Evolutionary conservation across 2,888 invertebrate genomes (phyloP).

Genomic region (Xestia xanthographa): DNA sequence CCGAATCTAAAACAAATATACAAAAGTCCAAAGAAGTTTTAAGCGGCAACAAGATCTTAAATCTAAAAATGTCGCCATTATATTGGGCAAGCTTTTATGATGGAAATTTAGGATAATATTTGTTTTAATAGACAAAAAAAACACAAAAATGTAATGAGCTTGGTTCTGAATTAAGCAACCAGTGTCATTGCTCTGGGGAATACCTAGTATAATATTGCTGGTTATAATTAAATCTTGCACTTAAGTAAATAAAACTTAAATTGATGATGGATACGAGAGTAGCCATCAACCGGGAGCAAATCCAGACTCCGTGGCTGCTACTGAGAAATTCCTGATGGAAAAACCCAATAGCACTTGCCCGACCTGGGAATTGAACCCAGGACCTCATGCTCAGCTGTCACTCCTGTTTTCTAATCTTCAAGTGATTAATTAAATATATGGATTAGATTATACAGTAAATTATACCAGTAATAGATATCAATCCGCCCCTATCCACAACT

Average conservation of each 20-base stretch:
- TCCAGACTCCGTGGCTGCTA: too few species aligned
- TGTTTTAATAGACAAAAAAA: background rate
- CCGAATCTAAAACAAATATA: background rate
- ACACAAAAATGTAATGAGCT: too few species aligned
- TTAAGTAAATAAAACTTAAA: background rate
- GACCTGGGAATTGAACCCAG: too few species aligned
- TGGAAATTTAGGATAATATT: background rate
- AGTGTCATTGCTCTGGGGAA: background rate
- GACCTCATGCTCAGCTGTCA: too few species aligned
- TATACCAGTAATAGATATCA: background rate
- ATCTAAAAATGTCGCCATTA: background rate
- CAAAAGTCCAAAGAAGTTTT: background rate
- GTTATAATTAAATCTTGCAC: background rate
- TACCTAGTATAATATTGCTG: background rate
- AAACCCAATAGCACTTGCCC: too few species aligned
- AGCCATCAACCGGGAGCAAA: too few species aligned
- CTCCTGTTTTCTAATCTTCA: too few species aligned
- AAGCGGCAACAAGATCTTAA: background rate
- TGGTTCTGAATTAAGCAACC: background rate
- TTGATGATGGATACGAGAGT: too few species aligned
- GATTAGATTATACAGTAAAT: background rate
- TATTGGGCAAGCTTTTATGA: too few species aligned
- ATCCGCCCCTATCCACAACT: background rate
- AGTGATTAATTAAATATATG: background rate
- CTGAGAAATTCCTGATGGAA: too few species aligned